Percentiles rank a stretch among this genome's conserved stretches.
These are phyloP conservation scores for Vimba vimba DNA, from an alignment of 2,113 vertebrate species.

Conservation along the genomic window DNA sequence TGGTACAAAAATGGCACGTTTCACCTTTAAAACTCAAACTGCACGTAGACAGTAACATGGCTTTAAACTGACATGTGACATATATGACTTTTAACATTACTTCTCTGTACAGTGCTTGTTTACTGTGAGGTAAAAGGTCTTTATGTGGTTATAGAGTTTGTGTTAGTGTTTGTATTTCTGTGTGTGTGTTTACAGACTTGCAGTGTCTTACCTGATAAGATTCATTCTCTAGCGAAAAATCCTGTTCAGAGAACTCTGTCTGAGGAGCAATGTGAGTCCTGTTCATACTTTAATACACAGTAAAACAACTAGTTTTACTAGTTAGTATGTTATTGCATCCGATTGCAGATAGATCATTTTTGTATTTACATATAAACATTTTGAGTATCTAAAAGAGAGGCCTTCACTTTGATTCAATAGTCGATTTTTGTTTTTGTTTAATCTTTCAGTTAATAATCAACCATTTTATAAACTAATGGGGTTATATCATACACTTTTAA, in stretches of 20 bases:
- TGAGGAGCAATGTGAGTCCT: slow-evolving; percentile 76
- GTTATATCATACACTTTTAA: not conserved
- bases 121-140: not conserved
- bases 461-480: not conserved
- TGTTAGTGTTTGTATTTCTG: slow-evolving; percentile 19
- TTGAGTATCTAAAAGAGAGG: not conserved
- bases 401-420: not conserved
- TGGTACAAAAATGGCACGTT: not conserved
- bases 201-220: slow-evolving; percentile 77
- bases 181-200: slow-evolving; percentile 60
- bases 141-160: not conserved
- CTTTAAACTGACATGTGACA: not conserved
- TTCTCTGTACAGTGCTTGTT: not conserved
- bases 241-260: slow-evolving; percentile 69
- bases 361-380: not conserved
- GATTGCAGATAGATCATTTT: not conserved
- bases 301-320: too few relatives aligned
- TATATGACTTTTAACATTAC: not conserved
- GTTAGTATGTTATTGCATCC: not conserved
- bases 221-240: slow-evolving; percentile 69
- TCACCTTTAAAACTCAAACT: not conserved
- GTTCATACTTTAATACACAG: not conserved
- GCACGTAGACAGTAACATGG: not conserved
- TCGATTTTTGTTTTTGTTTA: not conserved
- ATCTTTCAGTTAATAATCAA: not conserved